Percentiles rank a stretch among this genome's conserved stretches.
These are phyloP conservation scores for Timema podura DNA, from an alignment of 2,888 invertebrate species.

Conservation along the genomic window DNA sequence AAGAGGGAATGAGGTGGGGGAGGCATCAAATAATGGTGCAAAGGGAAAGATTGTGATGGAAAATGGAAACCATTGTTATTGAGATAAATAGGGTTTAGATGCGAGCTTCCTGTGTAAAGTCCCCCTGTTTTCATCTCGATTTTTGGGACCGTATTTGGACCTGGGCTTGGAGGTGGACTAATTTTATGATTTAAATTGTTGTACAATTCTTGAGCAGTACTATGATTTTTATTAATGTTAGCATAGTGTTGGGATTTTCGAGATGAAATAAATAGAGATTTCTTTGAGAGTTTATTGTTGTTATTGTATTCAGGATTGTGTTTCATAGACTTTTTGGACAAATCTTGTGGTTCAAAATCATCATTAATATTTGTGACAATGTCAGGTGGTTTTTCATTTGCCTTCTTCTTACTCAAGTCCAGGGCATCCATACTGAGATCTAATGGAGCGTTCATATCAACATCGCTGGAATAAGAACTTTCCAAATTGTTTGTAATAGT, in stretches of 20 bases:
- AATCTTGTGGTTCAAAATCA: slow-evolving; percentile 31
- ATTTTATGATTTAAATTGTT: background rate
- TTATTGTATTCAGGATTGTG: slow-evolving; percentile 15
- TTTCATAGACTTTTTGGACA: slow-evolving; percentile 30
- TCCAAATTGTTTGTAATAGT: slow-evolving; percentile 32
- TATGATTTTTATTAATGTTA: too few species aligned
- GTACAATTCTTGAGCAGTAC: background rate
- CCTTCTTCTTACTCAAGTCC: slow-evolving; percentile 75
- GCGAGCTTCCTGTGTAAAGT: slow-evolving; percentile 16
- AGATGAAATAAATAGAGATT: slow-evolving; percentile 1
- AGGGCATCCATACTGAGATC: slow-evolving; percentile 76
- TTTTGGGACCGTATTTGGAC: slow-evolving; percentile 18
- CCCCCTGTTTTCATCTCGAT: slow-evolving; percentile 25
- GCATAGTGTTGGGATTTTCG: background rate
- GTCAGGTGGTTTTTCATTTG: slow-evolving; percentile 19
- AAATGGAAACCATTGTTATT: slow-evolving; percentile 28
- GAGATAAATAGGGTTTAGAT: slow-evolving; percentile 25
- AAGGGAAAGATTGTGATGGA: slow-evolving; percentile 22
- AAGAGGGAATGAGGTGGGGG: slow-evolving; percentile 52
- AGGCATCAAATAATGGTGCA: slow-evolving; percentile 45
- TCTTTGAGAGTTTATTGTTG: background rate
- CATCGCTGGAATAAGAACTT: slow-evolving; percentile 11
- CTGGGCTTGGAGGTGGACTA: background rate
- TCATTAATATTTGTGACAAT: slow-evolving; percentile 13
- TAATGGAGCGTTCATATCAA: slow-evolving; percentile 47